Conservation (phyloP, 1,140 invertebrate genomes). For the Metaphire vulgaris region DNA sequence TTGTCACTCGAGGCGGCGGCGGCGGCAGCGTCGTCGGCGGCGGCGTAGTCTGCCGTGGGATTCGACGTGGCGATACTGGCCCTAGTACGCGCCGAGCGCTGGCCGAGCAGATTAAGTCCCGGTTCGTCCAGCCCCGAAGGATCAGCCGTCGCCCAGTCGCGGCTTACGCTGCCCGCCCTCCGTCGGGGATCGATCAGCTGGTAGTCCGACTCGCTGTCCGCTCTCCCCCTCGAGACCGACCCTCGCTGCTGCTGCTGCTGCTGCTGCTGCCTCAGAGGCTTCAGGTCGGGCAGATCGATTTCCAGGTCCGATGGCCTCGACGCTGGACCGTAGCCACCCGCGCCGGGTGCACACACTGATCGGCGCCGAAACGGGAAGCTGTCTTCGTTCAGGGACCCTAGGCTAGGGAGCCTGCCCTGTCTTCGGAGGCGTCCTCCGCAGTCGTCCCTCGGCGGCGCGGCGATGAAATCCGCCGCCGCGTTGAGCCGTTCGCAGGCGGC, state of each 20-base stretch:
- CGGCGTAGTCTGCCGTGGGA: not conserved
- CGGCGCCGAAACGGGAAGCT: not conserved
- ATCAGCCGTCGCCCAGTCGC: not conserved
- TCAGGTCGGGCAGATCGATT: not conserved
- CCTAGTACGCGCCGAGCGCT: not conserved
- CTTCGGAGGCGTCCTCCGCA: not conserved
- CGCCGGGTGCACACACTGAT: not conserved
- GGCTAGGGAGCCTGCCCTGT: not conserved
- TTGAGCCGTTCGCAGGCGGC: not conserved
- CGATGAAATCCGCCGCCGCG: too few species aligned
- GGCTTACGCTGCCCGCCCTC: not conserved
- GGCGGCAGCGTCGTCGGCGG: too few species aligned
- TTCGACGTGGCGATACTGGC: slow-evolving; percentile 14
- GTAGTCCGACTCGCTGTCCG: not conserved
- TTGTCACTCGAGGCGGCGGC: slow-evolving; percentile 11
- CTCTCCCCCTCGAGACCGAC: too few species aligned
- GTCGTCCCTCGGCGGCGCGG: too few species aligned
- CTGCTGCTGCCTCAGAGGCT: not conserved
- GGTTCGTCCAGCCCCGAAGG: not conserved
- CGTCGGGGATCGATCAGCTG: too few species aligned
- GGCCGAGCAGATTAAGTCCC: not conserved
- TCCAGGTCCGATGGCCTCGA: not conserved
- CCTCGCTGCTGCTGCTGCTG: not conserved
- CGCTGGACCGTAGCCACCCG: not conserved
- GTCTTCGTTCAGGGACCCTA: not conserved